phyloP scores from a whole-genome alignment of 2,113 vertebrate species.

The Varanus salvator region DNA sequence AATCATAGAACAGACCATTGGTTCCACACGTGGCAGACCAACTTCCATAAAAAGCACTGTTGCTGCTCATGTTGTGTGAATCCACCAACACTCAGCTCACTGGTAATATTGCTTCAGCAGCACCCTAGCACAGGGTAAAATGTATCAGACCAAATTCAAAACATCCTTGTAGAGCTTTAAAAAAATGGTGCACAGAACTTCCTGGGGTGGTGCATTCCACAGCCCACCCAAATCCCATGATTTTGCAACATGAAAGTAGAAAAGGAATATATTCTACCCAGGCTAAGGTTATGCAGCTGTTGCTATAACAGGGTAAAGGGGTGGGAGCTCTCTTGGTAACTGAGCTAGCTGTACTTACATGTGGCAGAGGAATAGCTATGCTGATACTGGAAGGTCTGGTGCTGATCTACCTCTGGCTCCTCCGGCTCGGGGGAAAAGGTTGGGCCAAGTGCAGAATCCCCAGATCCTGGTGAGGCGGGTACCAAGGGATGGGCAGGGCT shows the following conservation, averaged over 20 bases:
- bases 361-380: constrained; percentile 92
- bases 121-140: not conserved
- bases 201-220: not conserved
- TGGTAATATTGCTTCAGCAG: not conserved
- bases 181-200: not conserved
- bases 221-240: not conserved
- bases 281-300: too few species aligned
- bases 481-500: constrained; percentile 2
- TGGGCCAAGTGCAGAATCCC: constrained; percentile 76
- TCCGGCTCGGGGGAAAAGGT: constrained; percentile 84
- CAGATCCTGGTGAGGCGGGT: constrained; percentile 51
- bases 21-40: too few species aligned
- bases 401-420: constrained; percentile 92
- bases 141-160: not conserved
- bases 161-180: not conserved
- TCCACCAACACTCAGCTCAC: not conserved
- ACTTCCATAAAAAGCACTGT: too few species aligned
- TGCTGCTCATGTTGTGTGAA: too few species aligned
- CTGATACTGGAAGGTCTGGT: constrained; percentile 84
- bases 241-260: not conserved
- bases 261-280: too few species aligned
- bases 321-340: too few species aligned
- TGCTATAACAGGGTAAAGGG: not conserved
- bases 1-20: too few species aligned
- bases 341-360: constrained; percentile 75